These are phyloP conservation scores for Apamea monoglypha DNA, from an alignment of 2,888 invertebrate species.

Conservation along the genomic window DNA sequence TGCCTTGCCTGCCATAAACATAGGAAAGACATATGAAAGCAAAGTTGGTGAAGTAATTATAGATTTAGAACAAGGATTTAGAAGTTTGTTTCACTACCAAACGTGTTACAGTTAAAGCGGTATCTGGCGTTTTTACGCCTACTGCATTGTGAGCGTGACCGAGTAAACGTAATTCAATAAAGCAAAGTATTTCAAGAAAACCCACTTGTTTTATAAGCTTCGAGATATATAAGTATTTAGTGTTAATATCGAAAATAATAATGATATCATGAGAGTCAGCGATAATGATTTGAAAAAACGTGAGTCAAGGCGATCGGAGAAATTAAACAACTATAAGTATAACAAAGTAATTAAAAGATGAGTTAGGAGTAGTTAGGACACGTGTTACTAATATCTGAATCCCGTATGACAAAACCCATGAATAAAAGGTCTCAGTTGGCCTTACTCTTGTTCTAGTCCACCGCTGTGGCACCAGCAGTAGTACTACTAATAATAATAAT, in stretches of 20 bases:
- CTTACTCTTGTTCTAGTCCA: background rate
- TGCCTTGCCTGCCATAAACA: background rate
- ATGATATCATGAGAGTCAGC: conserved; percentile 34
- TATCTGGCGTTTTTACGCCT: conserved; percentile 1
- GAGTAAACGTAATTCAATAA: conserved; percentile 17
- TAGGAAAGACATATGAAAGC: background rate
- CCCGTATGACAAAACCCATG: background rate
- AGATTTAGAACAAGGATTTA: conserved; percentile 16
- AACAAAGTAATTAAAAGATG: conserved; percentile 10
- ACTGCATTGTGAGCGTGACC: conserved; percentile 10
- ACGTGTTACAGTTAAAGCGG: conserved; percentile 25
- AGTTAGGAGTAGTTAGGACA: background rate
- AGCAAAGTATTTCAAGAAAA: conserved; percentile 20
- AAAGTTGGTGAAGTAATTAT: background rate
- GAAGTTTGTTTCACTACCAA: conserved; percentile 2
- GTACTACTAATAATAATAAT: background rate
- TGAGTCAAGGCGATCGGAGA: conserved; percentile 16
- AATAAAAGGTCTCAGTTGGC: background rate
- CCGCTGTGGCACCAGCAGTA: background rate
- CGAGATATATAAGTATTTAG: conserved; percentile 23
- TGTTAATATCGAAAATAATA: conserved; percentile 36
- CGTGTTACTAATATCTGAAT: conserved; percentile 9
- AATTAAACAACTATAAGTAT: background rate
- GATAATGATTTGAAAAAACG: conserved; percentile 28
- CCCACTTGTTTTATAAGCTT: conserved; percentile 16